Conservation (phyloP, 2,797 vertebrate genomes). For the Lepilemur ruficaudatus region DNA sequence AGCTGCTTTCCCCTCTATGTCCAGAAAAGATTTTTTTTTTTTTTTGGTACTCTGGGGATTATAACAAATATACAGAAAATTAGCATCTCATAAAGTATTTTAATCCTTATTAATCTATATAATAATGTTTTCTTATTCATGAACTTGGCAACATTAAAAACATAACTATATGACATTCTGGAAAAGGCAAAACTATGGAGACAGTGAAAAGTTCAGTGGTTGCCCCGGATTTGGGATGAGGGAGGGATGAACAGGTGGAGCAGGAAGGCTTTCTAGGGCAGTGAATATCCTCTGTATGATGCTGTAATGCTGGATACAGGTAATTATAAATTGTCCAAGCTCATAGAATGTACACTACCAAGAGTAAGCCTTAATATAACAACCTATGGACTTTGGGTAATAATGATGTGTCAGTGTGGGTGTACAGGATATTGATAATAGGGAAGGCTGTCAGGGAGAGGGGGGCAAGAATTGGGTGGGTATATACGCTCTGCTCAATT, state of each 20-base stretch:
- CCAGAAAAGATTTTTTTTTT: not conserved
- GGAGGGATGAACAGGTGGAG: not conserved
- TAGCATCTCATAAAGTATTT: constrained; percentile 50
- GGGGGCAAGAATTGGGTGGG: not conserved
- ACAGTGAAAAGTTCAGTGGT: not conserved
- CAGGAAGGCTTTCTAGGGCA: not conserved
- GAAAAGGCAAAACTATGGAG: not conserved
- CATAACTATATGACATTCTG: not conserved
- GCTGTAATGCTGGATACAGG: not conserved
- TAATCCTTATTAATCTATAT: constrained; percentile 24
- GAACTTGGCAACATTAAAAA: not conserved
- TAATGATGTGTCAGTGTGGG: not conserved
- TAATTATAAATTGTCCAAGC: not conserved
- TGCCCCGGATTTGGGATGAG: not conserved
- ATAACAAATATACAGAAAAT: not conserved
- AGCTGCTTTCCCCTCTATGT: not conserved
- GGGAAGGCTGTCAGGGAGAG: not conserved
- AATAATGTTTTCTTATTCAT: constrained; percentile 45
- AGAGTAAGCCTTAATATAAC: not conserved
- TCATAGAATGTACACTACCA: not conserved
- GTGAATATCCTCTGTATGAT: not conserved
- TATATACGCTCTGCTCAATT: not conserved
- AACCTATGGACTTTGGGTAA: not conserved
- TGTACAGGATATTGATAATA: not conserved
- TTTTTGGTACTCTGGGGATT: not conserved